Percentiles rank a stretch among this genome's conserved stretches.
Evolutionary conservation across 30 jellyfish, hydroid and myxozoan species (phyloP).

Genomic region (Cassiopea xamachana): DNA sequence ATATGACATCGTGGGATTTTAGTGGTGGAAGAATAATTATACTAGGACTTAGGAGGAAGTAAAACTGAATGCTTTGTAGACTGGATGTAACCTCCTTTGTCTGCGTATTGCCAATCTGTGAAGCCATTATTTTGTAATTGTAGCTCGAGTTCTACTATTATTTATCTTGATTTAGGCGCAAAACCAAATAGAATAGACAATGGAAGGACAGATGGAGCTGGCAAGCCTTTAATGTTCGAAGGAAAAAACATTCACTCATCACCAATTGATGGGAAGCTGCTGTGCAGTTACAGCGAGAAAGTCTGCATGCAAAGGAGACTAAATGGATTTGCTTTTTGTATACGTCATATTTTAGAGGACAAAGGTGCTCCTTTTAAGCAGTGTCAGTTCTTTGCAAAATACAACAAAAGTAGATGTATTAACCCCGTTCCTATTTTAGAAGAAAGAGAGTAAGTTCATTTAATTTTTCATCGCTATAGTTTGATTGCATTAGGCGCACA

Average conservation of each 20-base stretch:
- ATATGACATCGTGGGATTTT: no score
- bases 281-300: slow-evolving; percentile 95
- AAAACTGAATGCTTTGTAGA: no score
- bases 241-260: slow-evolving; percentile 96
- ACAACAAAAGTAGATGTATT: slow-evolving; percentile 89
- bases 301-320: slow-evolving; percentile 96
- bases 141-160: not conserved
- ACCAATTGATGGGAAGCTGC: slow-evolving; percentile 93
- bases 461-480: not conserved
- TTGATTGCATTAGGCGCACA: not conserved
- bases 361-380: slow-evolving; percentile 94
- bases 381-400: slow-evolving; percentile 83
- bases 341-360: slow-evolving; percentile 96
- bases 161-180: not conserved
- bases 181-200: slow-evolving; percentile 14
- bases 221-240: slow-evolving; percentile 77
- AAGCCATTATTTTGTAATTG: not conserved
- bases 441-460: slow-evolving; percentile 80
- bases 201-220: not conserved
- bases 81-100: no score
- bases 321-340: slow-evolving; percentile 95
- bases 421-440: slow-evolving; percentile 95
- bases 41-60: no score
- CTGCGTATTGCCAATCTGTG: not conserved
- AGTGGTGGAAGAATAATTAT: no score